Conservation (phyloP, 2,113 vertebrate genomes). For the Stictonetta naevosa region DNA sequence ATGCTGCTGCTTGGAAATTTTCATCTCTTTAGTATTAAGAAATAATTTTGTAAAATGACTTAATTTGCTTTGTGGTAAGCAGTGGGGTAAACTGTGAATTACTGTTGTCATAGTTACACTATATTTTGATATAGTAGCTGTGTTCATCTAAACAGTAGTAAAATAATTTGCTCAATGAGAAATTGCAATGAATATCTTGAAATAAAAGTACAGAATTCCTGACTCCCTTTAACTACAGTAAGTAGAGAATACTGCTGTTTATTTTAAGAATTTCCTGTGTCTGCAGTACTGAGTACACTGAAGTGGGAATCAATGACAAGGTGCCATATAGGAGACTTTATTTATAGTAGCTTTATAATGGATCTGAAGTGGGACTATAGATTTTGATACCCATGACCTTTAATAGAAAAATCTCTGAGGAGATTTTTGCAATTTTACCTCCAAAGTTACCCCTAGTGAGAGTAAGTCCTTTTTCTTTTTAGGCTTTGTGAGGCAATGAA, state of each 20-base stretch:
- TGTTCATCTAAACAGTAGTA: not conserved
- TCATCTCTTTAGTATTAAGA: not conserved
- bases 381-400: slow-evolving; percentile 47
- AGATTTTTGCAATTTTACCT: not conserved
- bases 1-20: not conserved
- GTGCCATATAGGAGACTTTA: slow-evolving; percentile 30
- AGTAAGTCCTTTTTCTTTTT: not conserved
- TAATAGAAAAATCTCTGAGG: slow-evolving; percentile 3
- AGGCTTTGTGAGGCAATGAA: not conserved
- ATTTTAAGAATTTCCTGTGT: slow-evolving; percentile 46
- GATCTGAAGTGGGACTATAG: not conserved
- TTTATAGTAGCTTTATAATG: slow-evolving; percentile 48
- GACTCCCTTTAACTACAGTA: not conserved
- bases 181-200: not conserved
- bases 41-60: not conserved
- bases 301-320: slow-evolving; percentile 39
- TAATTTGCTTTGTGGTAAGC: not conserved
- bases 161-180: not conserved
- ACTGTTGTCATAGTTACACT: not conserved
- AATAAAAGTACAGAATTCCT: not conserved
- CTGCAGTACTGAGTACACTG: slow-evolving; percentile 16
- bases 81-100: not conserved
- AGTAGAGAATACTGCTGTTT: slow-evolving; percentile 11
- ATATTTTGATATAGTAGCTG: not conserved
- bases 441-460: not conserved